These are phyloP conservation scores for Emydocephalus ijimae DNA, from an alignment of 2,113 vertebrate species.

Conservation along the genomic window DNA sequence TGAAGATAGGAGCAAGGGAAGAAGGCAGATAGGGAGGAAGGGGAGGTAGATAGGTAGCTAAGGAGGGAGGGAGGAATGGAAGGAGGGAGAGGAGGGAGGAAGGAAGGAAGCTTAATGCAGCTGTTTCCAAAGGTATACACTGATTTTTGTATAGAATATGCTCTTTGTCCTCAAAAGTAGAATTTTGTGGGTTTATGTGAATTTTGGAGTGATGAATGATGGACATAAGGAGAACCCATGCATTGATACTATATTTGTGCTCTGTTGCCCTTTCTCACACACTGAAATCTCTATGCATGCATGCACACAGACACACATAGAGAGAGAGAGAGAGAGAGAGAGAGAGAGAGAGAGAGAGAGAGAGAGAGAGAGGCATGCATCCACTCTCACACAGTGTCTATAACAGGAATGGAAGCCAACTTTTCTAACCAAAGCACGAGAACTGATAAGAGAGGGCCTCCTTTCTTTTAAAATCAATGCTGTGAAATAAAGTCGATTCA, in stretches of 20 bases:
- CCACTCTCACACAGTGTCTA: not conserved
- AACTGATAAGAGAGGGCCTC: not conserved
- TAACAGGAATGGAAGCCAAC: not conserved
- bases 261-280: not conserved
- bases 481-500: not conserved
- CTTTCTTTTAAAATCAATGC: not conserved
- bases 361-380: not conserved
- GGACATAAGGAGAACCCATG: not conserved
- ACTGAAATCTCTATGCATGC: not conserved
- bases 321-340: too few relatives aligned
- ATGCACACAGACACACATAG: rapidly evolving
- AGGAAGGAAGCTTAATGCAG: not conserved
- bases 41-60: too few relatives aligned
- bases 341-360: too few relatives aligned
- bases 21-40: not conserved
- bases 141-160: not conserved
- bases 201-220: not conserved
- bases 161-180: not conserved
- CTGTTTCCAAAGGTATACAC: not conserved
- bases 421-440: not conserved
- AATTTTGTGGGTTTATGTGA: not conserved
- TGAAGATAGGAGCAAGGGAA: not conserved
- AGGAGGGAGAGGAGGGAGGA: not conserved
- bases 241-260: not conserved
- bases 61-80: not conserved